Percentiles rank a stretch among this genome's conserved stretches.
Evolutionary conservation across 2,113 vertebrate genomes (phyloP).

Genomic region (Leucopsar rothschildi): DNA sequence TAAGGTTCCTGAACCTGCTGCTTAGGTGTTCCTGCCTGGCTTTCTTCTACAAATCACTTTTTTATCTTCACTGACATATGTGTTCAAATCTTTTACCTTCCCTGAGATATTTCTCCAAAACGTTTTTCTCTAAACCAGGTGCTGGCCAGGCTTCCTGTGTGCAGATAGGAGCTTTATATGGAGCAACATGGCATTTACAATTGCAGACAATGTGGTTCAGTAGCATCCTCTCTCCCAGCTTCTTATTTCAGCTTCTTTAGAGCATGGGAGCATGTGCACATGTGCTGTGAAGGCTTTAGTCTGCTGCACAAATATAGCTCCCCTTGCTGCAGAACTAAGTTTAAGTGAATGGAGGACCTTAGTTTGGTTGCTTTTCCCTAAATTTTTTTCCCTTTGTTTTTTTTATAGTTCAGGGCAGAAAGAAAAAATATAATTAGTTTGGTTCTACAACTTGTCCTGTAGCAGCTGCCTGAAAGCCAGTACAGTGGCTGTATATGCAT

Average conservation of each 20-base stretch:
- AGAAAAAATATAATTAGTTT: background rate
- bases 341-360: background rate
- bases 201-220: background rate
- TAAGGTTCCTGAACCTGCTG: background rate
- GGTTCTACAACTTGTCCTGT: background rate
- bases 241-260: background rate
- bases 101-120: background rate
- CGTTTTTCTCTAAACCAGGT: background rate
- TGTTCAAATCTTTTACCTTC: background rate
- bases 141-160: background rate
- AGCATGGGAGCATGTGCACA: background rate
- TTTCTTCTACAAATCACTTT: background rate
- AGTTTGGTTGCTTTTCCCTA: background rate
- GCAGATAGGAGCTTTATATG: background rate
- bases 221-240: background rate
- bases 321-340: background rate
- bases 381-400: background rate
- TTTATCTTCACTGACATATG: background rate
- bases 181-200: background rate
- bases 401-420: background rate
- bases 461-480: background rate
- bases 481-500: background rate
- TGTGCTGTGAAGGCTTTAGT: background rate
- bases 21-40: background rate
- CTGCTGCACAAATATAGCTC: background rate